A percentile compares a stretch with the other conserved stretches of the same genome.
Conservation (phyloP, 2,888 invertebrate species). For the Pantelozetes paolii region DNA sequence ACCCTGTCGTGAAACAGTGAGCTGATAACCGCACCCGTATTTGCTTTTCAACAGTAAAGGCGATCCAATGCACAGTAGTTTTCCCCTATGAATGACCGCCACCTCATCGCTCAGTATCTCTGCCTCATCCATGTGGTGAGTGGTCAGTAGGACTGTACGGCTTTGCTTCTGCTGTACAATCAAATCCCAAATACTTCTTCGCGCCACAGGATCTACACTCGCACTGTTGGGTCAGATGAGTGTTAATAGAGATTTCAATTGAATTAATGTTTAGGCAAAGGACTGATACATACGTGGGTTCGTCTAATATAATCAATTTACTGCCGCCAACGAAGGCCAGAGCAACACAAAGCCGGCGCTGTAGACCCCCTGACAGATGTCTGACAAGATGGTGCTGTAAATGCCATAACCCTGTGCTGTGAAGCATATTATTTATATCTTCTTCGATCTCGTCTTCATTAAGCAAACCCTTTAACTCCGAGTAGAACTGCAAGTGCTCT, state of each 20-base stretch:
- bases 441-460: constrained; percentile 43
- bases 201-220: constrained; percentile 54
- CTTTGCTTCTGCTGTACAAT: constrained; percentile 51
- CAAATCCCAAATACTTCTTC: constrained; percentile 55
- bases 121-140: constrained; percentile 56
- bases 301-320: constrained; percentile 54
- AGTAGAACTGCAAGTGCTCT: constrained; percentile 54
- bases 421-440: constrained; percentile 50
- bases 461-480: constrained; percentile 51
- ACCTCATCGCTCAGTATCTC: constrained; percentile 54
- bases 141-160: constrained; percentile 54
- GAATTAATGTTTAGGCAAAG: no score
- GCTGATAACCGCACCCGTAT: constrained; percentile 49
- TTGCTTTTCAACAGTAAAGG: constrained; percentile 48
- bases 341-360: constrained; percentile 54
- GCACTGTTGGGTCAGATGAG: constrained; percentile 38
- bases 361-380: constrained; percentile 54
- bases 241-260: background rate
- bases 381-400: constrained; percentile 50
- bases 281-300: constrained; percentile 45
- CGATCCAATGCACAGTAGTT: constrained; percentile 48
- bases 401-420: constrained; percentile 51
- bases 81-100: constrained; percentile 50
- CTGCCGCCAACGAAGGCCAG: constrained; percentile 55
- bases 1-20: constrained; percentile 44